Base-by-base conservation (phyloP, 2,888 invertebrate genomes). In the Acanthacorydalis orientalis region DNA sequence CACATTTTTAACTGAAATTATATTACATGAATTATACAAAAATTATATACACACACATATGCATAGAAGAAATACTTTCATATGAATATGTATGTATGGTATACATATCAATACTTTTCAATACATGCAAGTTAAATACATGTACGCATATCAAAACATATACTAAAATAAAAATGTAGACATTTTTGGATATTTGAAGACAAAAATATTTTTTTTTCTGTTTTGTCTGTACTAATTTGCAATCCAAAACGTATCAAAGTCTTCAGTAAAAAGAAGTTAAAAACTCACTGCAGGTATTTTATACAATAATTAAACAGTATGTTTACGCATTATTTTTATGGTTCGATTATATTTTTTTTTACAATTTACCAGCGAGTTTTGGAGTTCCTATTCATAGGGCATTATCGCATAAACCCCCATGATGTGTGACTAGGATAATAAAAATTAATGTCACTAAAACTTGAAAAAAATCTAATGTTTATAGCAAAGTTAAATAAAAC, bases 361-460 rank as follows among this genome's bases (percentile, higher is more conserved):
- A 74, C 73, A 75, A 74, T 74, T 75, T 73, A 78, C 77, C 77
- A 78, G 78, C 78, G 78, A 78, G 78, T 78, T 77, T 78, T 77
- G 77, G 77, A 78, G 77, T 78, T 78, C 77, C 78, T 77, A 76
- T 77, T 71, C 60, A 70, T 69, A 75, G 60, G 32, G 33, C 31
- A 23, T 23, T 23, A 23, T 37, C 12, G 14, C 37, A 14, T 37
- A 12, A 37, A 12, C 37, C n/a, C 14, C 37, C 37, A n/a, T 14
- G 14, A n/a, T 12, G 37, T 37, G 37, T 37, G 37, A 37, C 37
- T 37, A 37, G 37, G 37, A 37, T 37, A 12, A 37, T 37, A 37
- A 37, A 37, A 37, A 37, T n/a, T 37, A 37, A 37, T 37, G 37
- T 14, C 37, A 37, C 37, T 37, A 37, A n/a, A 37, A 37, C 14